These are phyloP conservation scores for Microtus ochrogaster DNA, from an alignment of 2,113 vertebrate genomes.

Conservation along the genomic window DNA sequence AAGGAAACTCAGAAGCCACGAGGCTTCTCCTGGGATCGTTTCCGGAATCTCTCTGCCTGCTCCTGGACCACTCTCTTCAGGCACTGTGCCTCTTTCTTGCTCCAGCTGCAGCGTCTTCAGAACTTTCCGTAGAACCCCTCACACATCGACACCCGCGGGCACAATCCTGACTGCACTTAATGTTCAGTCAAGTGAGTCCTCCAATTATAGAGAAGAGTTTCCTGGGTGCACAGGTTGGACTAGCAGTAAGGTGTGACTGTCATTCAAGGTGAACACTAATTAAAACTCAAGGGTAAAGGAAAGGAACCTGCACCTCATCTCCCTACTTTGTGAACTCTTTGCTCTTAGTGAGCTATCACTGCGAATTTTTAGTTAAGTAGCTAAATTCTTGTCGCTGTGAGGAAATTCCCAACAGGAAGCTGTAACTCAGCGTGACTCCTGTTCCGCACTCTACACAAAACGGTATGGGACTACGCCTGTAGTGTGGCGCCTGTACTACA, in stretches of 20 bases:
- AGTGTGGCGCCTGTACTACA: too few relatives aligned
- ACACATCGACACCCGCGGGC: background rate
- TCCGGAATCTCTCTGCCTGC: background rate
- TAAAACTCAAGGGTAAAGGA: background rate
- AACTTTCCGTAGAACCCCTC: background rate
- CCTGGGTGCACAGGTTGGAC: background rate
- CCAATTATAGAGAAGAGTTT: background rate
- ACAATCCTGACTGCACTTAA: background rate
- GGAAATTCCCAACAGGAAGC: background rate
- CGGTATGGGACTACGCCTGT: too few relatives aligned
- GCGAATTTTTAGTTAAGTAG: background rate
- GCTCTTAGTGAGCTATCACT: background rate
- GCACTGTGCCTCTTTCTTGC: background rate
- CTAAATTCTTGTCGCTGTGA: background rate
- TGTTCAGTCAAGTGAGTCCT: background rate
- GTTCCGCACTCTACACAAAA: too few relatives aligned
- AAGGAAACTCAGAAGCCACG: background rate
- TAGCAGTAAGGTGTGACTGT: background rate
- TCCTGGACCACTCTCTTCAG: background rate
- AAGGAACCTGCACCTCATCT: background rate
- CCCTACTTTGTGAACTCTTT: background rate
- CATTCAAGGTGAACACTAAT: background rate
- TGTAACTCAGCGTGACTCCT: too few relatives aligned
- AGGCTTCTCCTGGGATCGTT: background rate
- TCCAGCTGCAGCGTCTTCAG: background rate